A percentile compares a stretch with the other conserved stretches of the same genome.
Conservation (phyloP, 2,888 invertebrate species). For the Trachelus stipa region DNA sequence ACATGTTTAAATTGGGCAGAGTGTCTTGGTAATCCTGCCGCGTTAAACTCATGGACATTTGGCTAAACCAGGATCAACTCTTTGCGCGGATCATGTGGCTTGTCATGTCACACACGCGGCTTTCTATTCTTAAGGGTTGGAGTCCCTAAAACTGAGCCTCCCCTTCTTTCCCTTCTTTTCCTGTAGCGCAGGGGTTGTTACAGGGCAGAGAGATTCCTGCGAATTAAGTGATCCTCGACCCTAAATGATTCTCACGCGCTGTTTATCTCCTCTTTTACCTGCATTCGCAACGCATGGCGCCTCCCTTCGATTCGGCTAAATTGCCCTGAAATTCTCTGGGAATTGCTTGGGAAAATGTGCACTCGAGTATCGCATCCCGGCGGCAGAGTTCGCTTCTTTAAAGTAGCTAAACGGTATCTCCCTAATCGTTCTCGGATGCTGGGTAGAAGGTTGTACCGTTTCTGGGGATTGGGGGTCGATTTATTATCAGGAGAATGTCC, state of each 20-base stretch:
- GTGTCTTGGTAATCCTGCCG: conserved; percentile 18
- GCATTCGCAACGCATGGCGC: background rate
- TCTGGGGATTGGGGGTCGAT: conserved; percentile 21
- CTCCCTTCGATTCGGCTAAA: background rate
- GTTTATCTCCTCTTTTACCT: background rate
- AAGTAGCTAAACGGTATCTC: background rate
- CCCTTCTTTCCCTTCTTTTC: background rate
- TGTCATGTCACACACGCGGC: conserved; percentile 54
- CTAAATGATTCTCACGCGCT: background rate
- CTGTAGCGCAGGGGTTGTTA: background rate
- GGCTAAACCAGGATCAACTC: conserved; percentile 64
- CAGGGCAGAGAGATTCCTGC: background rate
- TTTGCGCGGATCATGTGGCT: conserved; percentile 59
- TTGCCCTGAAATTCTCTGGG: background rate
- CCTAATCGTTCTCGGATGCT: background rate
- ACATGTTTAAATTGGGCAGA: conserved; percentile 46
- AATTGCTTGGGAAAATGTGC: background rate
- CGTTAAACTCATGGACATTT: conserved; percentile 40
- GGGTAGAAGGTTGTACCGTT: background rate
- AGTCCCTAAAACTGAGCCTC: background rate
- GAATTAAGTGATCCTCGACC: background rate
- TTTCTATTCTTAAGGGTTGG: background rate
- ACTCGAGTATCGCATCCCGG: background rate
- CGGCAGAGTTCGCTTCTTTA: background rate
- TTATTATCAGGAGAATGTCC: conserved; percentile 30